phyloP scores from a whole-genome alignment of 2,797 vertebrate genomes.

The Notolepis coatsorum region DNA sequence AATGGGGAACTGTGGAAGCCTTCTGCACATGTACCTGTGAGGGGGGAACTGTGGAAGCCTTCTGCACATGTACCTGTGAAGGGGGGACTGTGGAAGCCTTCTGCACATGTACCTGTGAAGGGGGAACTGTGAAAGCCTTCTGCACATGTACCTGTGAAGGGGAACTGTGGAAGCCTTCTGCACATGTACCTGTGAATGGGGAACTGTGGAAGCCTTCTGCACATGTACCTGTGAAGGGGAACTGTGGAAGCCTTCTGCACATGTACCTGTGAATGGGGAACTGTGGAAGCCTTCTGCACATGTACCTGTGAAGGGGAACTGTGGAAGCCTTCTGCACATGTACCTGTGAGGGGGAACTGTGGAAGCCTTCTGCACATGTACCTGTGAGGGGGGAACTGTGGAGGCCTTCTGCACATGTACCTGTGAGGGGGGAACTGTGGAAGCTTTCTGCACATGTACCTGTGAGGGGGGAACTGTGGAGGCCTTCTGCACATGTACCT shows the following conservation, averaged over 20 bases:
- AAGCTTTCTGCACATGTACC: conserved; percentile 11
- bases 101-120: background rate
- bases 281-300: conserved; percentile 16
- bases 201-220: conserved; percentile 12
- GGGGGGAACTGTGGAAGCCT: no score
- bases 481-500: conserved; percentile 7
- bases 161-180: conserved; percentile 14
- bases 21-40: background rate
- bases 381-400: no score
- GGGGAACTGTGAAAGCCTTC: conserved; percentile 13
- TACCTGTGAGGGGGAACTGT: no score
- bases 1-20: no score
- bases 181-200: background rate
- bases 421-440: no score
- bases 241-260: conserved; percentile 14
- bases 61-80: background rate
- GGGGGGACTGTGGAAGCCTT: conserved; percentile 13
- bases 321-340: conserved; percentile 14
- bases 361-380: conserved; percentile 14
- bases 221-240: background rate
- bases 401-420: conserved; percentile 12
- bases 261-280: no score
- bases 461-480: no score
- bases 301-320: no score
- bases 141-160: background rate